These are phyloP conservation scores for Coranthus polyacanthus DNA, from an alignment of 2,797 vertebrate species.

Conservation along the genomic window DNA sequence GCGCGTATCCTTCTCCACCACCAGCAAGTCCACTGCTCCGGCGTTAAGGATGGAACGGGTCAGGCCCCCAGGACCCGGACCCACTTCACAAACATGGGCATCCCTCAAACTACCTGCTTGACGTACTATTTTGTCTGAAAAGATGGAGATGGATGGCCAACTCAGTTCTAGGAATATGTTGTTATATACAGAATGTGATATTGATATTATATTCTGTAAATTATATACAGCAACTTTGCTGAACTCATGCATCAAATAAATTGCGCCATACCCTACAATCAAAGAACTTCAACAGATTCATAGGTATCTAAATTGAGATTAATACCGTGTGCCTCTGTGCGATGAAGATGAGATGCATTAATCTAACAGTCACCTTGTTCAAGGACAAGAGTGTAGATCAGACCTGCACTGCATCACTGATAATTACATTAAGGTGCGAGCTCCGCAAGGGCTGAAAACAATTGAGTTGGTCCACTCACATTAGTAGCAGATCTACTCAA, in stretches of 20 bases:
- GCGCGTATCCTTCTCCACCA: constrained; percentile 95
- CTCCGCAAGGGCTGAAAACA: constrained; percentile 61
- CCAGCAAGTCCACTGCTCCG: constrained; percentile 87
- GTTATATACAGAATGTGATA: neutral
- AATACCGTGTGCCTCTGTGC: constrained; percentile 47
- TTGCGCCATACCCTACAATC: constrained; percentile 29
- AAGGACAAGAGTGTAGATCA: constrained; percentile 75
- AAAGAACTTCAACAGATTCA: constrained; percentile 46
- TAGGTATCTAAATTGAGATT: constrained; percentile 60
- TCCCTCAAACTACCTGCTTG: constrained; percentile 89
- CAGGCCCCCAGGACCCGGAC: constrained; percentile 95
- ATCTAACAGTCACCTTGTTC: constrained; percentile 79
- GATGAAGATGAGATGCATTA: constrained; percentile 69
- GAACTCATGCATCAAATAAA: constrained; percentile 36
- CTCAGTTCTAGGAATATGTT: neutral
- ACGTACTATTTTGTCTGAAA: constrained; percentile 94
- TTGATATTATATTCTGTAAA: constrained; percentile 5
- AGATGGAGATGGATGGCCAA: constrained; percentile 22
- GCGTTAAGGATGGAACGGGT: constrained; percentile 94
- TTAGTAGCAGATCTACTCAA: constrained; percentile 62
- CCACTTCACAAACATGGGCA: constrained; percentile 94
- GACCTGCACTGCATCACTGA: constrained; percentile 77
- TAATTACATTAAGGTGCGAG: constrained; percentile 74
- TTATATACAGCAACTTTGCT: constrained; percentile 4
- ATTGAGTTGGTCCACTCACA: constrained; percentile 59